phyloP scores from a whole-genome alignment of 1,140 invertebrate genomes.

The Cydia strobilella region DNA sequence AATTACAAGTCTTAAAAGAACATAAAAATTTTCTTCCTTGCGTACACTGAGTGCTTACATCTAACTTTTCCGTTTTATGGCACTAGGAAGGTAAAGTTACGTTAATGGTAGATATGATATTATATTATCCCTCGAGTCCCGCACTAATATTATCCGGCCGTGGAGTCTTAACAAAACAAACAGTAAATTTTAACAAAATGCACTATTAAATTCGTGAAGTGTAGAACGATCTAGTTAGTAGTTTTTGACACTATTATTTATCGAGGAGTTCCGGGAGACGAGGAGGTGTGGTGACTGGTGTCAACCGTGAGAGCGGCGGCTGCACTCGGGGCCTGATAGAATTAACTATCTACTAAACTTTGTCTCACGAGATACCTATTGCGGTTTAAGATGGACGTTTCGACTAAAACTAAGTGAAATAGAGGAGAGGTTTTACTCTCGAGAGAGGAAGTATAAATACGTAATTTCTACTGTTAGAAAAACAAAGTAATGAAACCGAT shows the following conservation, averaged over 20 bases:
- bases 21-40: not conserved
- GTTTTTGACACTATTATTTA: not conserved
- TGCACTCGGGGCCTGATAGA: not conserved
- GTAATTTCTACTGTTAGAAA: not conserved
- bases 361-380: not conserved
- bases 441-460: not conserved
- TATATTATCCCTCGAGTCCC: not conserved
- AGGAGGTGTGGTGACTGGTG: not conserved
- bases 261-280: not conserved
- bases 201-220: not conserved
- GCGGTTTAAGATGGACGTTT: conserved; percentile 2
- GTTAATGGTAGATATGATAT: not conserved
- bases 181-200: conserved; percentile 4
- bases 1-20: not conserved
- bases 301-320: not conserved
- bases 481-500: not conserved
- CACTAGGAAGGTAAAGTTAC: not conserved
- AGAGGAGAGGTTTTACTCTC: not conserved
- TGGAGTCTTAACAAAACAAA: no score
- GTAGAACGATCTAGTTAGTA: not conserved
- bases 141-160: no score
- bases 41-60: not conserved
- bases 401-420: not conserved
- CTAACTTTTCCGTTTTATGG: not conserved
- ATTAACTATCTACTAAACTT: not conserved